phyloP scores from a whole-genome alignment of 2,888 invertebrate species.

The Dynastes tityus region DNA sequence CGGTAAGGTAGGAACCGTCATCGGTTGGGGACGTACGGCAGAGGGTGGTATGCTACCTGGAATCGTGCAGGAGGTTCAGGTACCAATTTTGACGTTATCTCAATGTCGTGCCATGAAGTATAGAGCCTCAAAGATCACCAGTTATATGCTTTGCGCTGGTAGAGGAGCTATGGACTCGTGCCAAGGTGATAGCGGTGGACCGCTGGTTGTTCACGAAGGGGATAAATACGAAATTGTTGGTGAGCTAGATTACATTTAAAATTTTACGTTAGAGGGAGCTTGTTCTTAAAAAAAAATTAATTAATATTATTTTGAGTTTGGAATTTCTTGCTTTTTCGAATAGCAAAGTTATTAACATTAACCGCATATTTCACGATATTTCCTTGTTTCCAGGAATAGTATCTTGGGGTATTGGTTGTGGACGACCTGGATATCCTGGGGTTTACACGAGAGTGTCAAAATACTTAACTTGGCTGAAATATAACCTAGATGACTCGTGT shows the following conservation, averaged over 20 bases:
- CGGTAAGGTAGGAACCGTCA: slow-evolving; percentile 83
- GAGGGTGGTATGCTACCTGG: slow-evolving; percentile 87
- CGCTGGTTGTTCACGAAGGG: slow-evolving; percentile 82
- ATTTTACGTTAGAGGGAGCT: too few relatives aligned
- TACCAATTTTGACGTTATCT: slow-evolving; percentile 84
- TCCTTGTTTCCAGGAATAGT: slow-evolving; percentile 78
- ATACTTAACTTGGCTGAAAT: slow-evolving; percentile 83
- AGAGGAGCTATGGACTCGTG: slow-evolving; percentile 87
- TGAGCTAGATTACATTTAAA: slow-evolving; percentile 65
- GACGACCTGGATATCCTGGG: slow-evolving; percentile 82
- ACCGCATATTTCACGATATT: too few relatives aligned
- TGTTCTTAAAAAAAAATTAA: too few relatives aligned
- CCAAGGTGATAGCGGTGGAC: slow-evolving; percentile 92
- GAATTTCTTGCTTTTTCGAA: too few relatives aligned
- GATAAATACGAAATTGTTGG: slow-evolving; percentile 87
- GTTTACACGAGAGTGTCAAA: slow-evolving; percentile 82
- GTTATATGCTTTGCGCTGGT: slow-evolving; percentile 91
- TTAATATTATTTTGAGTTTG: too few relatives aligned
- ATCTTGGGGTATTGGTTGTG: slow-evolving; percentile 89
- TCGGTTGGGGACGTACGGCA: slow-evolving; percentile 89
- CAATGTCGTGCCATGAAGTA: slow-evolving; percentile 91
- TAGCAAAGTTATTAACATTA: too few relatives aligned
- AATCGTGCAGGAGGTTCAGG: slow-evolving; percentile 87
- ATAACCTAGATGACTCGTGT: slow-evolving; percentile 84
- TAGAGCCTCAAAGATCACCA: slow-evolving; percentile 85